Percentiles rank a stretch among this genome's conserved stretches.
Evolutionary conservation across 1,140 invertebrate species (phyloP).

Genomic region (Protaetia brevitarsis): DNA sequence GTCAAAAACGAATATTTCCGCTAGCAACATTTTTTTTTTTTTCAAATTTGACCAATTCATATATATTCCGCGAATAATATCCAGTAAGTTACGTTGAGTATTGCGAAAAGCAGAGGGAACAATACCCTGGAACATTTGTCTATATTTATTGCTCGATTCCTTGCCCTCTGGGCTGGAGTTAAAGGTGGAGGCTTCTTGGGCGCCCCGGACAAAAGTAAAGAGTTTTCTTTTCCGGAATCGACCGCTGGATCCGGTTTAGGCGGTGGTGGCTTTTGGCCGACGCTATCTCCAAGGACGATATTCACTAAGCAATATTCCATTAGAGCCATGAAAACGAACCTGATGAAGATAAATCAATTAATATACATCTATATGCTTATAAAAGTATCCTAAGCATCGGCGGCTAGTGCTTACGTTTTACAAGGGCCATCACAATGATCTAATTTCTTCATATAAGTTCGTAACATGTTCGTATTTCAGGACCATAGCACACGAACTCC

Average conservation of each 20-base stretch:
- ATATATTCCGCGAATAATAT: slow-evolving; percentile 82
- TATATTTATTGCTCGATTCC: slow-evolving; percentile 78
- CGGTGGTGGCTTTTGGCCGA: slow-evolving; percentile 54
- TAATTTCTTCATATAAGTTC: too few species aligned
- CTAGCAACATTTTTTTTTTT: too few species aligned
- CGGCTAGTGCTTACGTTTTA: too few species aligned
- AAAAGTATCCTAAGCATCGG: too few species aligned
- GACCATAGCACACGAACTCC: too few species aligned
- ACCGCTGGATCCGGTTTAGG: slow-evolving; percentile 55
- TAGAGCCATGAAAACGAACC: slow-evolving; percentile 87
- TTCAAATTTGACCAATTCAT: too few species aligned
- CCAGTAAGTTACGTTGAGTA: slow-evolving; percentile 86
- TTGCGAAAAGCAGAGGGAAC: slow-evolving; percentile 80
- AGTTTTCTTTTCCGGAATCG: slow-evolving; percentile 51
- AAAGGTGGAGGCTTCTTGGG: slow-evolving; percentile 26
- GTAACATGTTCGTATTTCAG: too few species aligned
- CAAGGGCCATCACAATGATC: too few species aligned
- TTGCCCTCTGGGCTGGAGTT: slow-evolving; percentile 60
- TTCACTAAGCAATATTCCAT: slow-evolving; percentile 94
- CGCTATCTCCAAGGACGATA: slow-evolving; percentile 77
- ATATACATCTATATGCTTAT: too few species aligned
- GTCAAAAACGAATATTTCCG: too few species aligned
- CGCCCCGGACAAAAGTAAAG: slow-evolving; percentile 30
- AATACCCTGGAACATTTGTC: slow-evolving; percentile 82
- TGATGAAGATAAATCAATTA: too few species aligned